A percentile compares a stretch with the other conserved stretches of the same genome.
Conservation (phyloP, 2,797 vertebrate species). For the Muraenolepis orangiensis region DNA sequence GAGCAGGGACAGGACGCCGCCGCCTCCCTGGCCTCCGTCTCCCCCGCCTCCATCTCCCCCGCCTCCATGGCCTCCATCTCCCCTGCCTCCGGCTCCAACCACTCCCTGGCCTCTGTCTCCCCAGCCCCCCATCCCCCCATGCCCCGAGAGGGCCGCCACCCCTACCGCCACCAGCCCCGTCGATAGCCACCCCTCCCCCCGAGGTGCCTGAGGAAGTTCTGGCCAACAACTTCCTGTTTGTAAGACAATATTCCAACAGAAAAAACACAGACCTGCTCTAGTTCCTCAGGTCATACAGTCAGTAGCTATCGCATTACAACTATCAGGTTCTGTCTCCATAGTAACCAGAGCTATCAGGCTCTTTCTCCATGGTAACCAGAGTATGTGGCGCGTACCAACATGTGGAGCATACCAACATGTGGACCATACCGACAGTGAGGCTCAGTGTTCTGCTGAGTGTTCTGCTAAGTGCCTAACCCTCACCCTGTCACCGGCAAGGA, state of each 20-base stretch:
- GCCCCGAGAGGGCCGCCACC: slow-evolving; percentile 1
- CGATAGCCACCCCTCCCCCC: slow-evolving; percentile 38
- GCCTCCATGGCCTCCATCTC: slow-evolving; percentile 71
- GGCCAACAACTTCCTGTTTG: too few species aligned
- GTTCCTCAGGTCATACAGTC: too few species aligned
- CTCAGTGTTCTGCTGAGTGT: not conserved
- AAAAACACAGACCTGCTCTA: not conserved
- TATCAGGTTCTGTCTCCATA: too few species aligned
- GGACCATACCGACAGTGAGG: not conserved
- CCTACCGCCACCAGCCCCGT: slow-evolving; percentile 61
- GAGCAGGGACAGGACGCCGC: slow-evolving; percentile 88
- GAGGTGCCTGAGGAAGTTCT: not conserved
- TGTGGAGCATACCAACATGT: not conserved
- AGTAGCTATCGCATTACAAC: too few species aligned
- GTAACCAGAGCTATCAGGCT: too few species aligned
- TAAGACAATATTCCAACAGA: too few species aligned
- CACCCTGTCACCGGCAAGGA: not conserved
- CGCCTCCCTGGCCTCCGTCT: slow-evolving; percentile 75
- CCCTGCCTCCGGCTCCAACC: slow-evolving; percentile 63
- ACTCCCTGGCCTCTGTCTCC: slow-evolving; percentile 64
- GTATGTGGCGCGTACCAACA: not conserved
- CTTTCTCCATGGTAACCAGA: too few species aligned
- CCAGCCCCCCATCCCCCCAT: slow-evolving; percentile 36
- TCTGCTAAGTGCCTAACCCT: not conserved
- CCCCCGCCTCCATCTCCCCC: slow-evolving; percentile 65